Evolutionary conservation across 1,140 invertebrate genomes (phyloP).

Genomic region (Psix sp.): DNA sequence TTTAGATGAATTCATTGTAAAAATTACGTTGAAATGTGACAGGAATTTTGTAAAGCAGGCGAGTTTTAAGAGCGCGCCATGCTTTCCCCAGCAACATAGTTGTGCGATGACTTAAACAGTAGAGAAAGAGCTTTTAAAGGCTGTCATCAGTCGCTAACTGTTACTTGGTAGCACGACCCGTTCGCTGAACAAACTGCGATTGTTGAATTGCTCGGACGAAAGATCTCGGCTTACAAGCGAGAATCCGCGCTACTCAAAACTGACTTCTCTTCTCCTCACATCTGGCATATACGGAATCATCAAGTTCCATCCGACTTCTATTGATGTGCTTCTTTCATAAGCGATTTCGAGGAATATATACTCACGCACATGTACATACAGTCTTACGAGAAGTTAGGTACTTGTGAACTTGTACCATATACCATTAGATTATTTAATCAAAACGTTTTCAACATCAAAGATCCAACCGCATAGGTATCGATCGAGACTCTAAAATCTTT

Average conservation of each 20-base stretch:
- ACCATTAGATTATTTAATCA: neutral
- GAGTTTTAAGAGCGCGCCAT: too few relatives aligned
- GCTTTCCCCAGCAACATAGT: too few relatives aligned
- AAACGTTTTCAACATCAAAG: constrained; percentile 9
- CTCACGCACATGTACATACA: too few relatives aligned
- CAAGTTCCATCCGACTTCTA: too few relatives aligned
- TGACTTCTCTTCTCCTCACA: neutral
- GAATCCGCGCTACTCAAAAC: neutral
- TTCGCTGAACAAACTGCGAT: constrained; percentile 5
- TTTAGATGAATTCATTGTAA: too few relatives aligned
- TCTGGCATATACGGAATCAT: neutral
- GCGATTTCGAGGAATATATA: too few relatives aligned
- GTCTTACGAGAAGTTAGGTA: too few relatives aligned
- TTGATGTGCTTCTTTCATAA: too few relatives aligned
- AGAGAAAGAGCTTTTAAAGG: neutral
- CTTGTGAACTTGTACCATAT: constrained; percentile 9
- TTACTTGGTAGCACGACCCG: neutral
- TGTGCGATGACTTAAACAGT: too few relatives aligned
- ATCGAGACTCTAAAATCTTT: constrained; percentile 29
- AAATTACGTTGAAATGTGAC: too few relatives aligned
- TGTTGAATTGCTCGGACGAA: constrained; percentile 10
- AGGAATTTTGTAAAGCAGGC: too few relatives aligned
- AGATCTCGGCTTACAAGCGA: constrained; percentile 1
- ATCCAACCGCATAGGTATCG: constrained; percentile 34
- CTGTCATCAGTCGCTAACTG: constrained; percentile 1